Conservation (phyloP, 2,797 vertebrate species). For the Adelosebastes latens region DNA sequence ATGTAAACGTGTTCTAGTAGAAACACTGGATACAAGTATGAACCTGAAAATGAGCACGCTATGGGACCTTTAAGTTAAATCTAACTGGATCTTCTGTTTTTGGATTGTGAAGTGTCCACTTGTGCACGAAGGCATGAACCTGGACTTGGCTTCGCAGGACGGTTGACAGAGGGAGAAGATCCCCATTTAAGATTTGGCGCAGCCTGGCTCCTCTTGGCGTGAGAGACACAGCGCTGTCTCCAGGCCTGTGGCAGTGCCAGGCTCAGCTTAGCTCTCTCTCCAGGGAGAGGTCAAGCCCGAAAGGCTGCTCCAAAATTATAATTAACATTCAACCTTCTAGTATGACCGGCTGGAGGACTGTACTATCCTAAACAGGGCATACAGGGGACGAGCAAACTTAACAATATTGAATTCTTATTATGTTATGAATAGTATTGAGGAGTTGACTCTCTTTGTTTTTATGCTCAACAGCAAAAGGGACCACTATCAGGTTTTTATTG, state of each 20-base stretch:
- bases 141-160: slow-evolving; percentile 41
- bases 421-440: background rate
- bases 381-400: background rate
- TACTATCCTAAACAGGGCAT: background rate
- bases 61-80: background rate
- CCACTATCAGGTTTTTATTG: slow-evolving; percentile 12
- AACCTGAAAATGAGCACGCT: too few species aligned
- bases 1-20: too few species aligned
- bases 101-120: slow-evolving; percentile 28
- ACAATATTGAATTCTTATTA: background rate
- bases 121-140: slow-evolving; percentile 33
- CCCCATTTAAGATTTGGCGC: slow-evolving; percentile 73
- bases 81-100: slow-evolving; percentile 18
- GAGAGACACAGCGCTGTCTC: slow-evolving; percentile 35
- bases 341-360: background rate
- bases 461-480: background rate
- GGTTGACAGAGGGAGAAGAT: slow-evolving; percentile 57
- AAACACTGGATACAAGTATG: too few species aligned
- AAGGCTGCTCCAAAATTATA: slow-evolving; percentile 59
- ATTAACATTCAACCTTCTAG: slow-evolving; percentile 44
- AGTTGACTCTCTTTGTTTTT: background rate
- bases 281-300: slow-evolving; percentile 66
- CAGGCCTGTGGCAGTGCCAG: slow-evolving; percentile 63
- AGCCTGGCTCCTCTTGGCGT: slow-evolving; percentile 53
- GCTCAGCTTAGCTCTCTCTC: slow-evolving; percentile 67